Conservation (phyloP, 2,888 invertebrate genomes). For the Laothoe populi region DNA sequence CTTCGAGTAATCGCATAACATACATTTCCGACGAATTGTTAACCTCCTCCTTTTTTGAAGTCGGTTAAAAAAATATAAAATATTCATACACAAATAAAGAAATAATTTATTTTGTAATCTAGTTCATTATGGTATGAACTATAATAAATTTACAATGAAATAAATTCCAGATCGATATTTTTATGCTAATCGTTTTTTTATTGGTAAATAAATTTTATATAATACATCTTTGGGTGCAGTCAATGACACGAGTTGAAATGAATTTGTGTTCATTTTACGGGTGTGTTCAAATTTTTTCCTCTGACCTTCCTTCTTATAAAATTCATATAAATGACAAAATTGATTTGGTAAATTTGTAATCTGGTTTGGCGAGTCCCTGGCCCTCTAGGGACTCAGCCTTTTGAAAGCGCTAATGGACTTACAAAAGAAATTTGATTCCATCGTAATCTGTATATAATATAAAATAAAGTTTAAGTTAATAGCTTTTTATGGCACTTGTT, state of each 20-base stretch:
- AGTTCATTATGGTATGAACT: conserved; percentile 24
- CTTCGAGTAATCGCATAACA: no score
- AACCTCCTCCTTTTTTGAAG: no score
- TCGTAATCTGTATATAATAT: no score
- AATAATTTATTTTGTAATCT: conserved; percentile 7
- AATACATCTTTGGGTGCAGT: not conserved
- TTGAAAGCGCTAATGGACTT: no score
- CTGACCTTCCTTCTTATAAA: not conserved
- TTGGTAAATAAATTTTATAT: conserved; percentile 1
- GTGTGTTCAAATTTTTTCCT: not conserved
- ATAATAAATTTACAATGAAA: conserved; percentile 25
- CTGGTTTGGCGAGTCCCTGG: not conserved
- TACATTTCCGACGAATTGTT: no score
- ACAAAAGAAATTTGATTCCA: no score
- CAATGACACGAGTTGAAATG: not conserved
- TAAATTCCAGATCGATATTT: conserved; percentile 22
- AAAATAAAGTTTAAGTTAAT: no score
- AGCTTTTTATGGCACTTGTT: no score
- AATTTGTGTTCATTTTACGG: conserved; percentile 3
- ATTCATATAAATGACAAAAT: not conserved
- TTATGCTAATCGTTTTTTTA: conserved; percentile 30
- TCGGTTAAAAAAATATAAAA: not conserved
- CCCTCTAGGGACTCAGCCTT: no score
- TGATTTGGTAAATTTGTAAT: no score
- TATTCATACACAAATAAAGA: not conserved